Percentiles rank a stretch among this genome's conserved stretches.
Evolutionary conservation across 2,797 vertebrate genomes (phyloP).

Genomic region (Lagorchestes hirsutus): DNA sequence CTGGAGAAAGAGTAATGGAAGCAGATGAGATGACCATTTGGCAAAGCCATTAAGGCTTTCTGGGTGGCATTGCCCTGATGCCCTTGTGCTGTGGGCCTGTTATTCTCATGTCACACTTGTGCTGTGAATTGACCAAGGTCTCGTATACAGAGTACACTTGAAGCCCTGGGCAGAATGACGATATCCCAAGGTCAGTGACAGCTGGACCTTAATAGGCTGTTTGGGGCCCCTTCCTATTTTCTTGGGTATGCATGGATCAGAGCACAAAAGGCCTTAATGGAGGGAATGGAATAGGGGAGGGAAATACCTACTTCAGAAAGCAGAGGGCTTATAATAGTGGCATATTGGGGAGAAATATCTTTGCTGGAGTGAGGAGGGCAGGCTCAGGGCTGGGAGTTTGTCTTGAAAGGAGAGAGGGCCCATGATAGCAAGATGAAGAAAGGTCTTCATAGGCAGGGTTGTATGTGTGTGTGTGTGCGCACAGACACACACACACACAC

Average conservation of each 20-base stretch:
- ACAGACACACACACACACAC: no score
- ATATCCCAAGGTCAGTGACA: not conserved
- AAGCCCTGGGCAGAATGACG: not conserved
- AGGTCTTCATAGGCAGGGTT: not conserved
- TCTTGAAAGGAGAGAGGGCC: not conserved
- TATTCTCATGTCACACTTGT: not conserved
- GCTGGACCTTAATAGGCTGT: not conserved
- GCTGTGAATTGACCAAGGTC: not conserved
- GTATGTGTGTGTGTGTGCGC: not conserved
- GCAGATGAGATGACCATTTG: no score
- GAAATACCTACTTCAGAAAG: not conserved
- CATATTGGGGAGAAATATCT: not conserved
- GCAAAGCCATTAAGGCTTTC: not conserved
- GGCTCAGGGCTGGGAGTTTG: not conserved
- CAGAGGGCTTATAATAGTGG: not conserved
- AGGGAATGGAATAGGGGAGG: not conserved
- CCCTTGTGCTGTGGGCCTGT: not conserved
- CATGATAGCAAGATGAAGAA: not conserved
- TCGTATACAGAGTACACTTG: not conserved
- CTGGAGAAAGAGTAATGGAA: not conserved
- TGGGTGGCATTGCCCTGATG: not conserved
- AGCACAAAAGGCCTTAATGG: not conserved
- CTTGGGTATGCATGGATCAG: not conserved
- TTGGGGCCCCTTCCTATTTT: not conserved
- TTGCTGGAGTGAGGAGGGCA: not conserved